Evolutionary conservation across 2,888 invertebrate species (phyloP), one percentile per base, ranked within the genome.

Genomic region (Choreutis nemorana): DNA sequence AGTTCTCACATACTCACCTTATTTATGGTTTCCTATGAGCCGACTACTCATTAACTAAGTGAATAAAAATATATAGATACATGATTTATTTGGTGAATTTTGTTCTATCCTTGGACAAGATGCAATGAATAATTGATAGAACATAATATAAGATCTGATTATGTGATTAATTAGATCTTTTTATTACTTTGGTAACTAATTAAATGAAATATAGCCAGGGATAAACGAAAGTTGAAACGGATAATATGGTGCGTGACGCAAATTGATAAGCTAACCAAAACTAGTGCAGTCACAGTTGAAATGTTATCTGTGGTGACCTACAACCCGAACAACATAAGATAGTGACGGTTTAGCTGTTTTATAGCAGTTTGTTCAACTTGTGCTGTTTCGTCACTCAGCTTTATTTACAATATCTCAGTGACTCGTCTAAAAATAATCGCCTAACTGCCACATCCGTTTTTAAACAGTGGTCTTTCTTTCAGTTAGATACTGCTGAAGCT

Each of bases 361-460:
- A 55, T 48, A 50, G 47, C 57, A 73, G 68, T 71, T 72, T 73
- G 63, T 71, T 71, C 67, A 67, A 70, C 73, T 64, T 71, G 47
- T 44, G 41, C 45, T 39, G 52, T 55, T 58, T 58, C 56, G 57
- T 61, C 59, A 54, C 52, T 41, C 33, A 39, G 47, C 50, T 57
- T 56, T 66, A 64, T 68, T 64, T 70, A 64, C 58, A 48, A 55
- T 54, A 45, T 53, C 50, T 55, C 48, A 42, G 45, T 45, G 48
- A 48, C 46, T 44, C 39, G 40, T 38, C 53, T 53, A 55, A 56
- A 61, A 50, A 57, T 60, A 60, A 54, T 46, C 51, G 35, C 35
- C 48, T 48, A 54, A 53, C 49, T 42, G 48, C 49, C 49, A 45
- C 52, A 53, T 59, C 55, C 59, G 53, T 47, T 42, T 50, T 40